These are phyloP conservation scores for Pluvialis apricaria DNA, from an alignment of 2,113 vertebrate genomes.

Conservation along the genomic window DNA sequence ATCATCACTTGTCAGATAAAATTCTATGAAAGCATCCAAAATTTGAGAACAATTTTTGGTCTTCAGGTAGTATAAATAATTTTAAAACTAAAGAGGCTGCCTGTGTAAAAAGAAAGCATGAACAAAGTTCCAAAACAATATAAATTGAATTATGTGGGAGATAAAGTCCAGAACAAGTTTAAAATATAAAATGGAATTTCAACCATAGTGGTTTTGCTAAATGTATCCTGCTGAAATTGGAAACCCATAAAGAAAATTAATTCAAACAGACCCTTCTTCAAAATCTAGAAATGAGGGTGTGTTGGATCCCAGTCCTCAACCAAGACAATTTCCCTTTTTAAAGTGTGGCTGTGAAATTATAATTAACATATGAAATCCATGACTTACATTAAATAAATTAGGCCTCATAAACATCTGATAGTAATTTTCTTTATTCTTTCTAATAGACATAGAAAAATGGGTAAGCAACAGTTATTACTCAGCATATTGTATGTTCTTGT, in stretches of 20 bases:
- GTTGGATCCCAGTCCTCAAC: background rate
- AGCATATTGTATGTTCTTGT: background rate
- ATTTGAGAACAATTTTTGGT: background rate
- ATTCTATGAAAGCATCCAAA: background rate
- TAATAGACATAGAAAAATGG: background rate
- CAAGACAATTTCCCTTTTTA: background rate
- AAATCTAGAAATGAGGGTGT: background rate
- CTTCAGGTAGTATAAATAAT: background rate
- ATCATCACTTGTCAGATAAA: background rate
- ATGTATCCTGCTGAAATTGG: background rate
- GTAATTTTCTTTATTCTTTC: background rate
- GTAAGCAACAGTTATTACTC: background rate
- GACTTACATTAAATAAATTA: background rate
- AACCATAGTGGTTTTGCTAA: background rate
- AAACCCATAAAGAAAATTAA: background rate
- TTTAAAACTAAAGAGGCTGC: background rate
- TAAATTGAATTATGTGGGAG: background rate
- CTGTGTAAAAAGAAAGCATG: background rate
- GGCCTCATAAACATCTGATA: background rate
- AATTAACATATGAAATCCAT: background rate
- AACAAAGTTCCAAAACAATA: background rate
- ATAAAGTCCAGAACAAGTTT: background rate
- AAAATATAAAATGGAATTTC: background rate
- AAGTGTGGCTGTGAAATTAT: background rate
- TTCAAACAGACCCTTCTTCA: background rate